phyloP scores from a whole-genome alignment of 2,888 invertebrate genomes.

The Thyatira batis region DNA sequence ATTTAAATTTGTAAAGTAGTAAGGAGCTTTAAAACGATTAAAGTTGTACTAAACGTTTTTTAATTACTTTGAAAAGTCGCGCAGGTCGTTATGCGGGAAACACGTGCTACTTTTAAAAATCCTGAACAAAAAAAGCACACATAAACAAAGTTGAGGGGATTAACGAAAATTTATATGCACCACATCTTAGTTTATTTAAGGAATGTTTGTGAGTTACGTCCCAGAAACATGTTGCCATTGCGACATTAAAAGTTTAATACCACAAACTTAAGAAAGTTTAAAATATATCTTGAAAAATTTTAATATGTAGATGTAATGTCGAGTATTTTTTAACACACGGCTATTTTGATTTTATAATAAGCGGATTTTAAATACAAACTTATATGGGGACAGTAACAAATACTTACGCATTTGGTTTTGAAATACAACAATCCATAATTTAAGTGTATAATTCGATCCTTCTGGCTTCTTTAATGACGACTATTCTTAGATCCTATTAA shows the following conservation, averaged over 20 bases:
- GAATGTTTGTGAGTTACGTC: background rate
- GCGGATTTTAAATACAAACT: too few relatives aligned
- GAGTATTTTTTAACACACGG: too few relatives aligned
- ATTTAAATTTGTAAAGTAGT: background rate
- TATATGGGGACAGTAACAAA: too few relatives aligned
- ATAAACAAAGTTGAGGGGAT: background rate
- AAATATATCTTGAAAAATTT: too few relatives aligned
- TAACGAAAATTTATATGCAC: background rate
- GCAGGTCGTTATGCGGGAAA: background rate
- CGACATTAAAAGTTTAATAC: background rate
- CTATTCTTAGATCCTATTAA: too few relatives aligned
- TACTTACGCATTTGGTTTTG: too few relatives aligned
- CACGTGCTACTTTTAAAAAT: background rate
- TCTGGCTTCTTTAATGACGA: too few relatives aligned
- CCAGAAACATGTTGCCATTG: background rate
- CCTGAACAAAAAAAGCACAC: background rate
- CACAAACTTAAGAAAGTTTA: background rate
- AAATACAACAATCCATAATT: too few relatives aligned
- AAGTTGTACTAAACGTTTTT: background rate
- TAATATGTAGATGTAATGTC: too few relatives aligned
- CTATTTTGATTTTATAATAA: too few relatives aligned
- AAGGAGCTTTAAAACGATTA: background rate
- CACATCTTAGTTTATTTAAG: background rate
- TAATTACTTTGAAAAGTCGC: background rate
- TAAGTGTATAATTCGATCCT: too few relatives aligned